These are phyloP conservation scores for Drosophila nikananu DNA, from an alignment of 1,140 invertebrate species.

Conservation along the genomic window DNA sequence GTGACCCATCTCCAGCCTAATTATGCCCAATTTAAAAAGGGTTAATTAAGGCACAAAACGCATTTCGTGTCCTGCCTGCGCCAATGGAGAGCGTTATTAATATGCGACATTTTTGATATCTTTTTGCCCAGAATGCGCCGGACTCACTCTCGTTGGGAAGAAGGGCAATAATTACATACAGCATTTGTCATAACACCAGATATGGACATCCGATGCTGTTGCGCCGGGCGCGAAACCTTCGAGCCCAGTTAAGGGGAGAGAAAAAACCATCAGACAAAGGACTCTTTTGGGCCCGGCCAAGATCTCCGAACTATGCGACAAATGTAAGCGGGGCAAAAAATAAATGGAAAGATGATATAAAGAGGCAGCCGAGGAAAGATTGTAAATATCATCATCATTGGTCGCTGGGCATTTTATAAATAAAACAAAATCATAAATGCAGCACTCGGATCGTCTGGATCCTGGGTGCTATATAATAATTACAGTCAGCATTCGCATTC, in stretches of 20 bases:
- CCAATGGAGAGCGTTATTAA: conserved; percentile 73
- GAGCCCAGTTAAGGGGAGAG: conserved; percentile 20
- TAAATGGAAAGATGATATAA: conserved; percentile 41
- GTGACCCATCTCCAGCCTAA: conserved; percentile 59
- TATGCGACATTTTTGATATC: conserved; percentile 84
- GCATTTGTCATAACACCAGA: conserved; percentile 85
- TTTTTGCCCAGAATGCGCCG: conserved; percentile 66
- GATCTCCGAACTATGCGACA: conserved; percentile 70
- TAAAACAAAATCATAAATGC: conserved; percentile 85
- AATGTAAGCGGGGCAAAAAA: conserved; percentile 62
- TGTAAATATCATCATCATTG: conserved; percentile 79
- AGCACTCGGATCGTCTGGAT: conserved; percentile 22
- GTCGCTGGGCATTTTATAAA: conserved; percentile 76
- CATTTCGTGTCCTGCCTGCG: conserved; percentile 50
- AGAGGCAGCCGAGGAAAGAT: conserved; percentile 50
- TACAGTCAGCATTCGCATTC: conserved; percentile 50
- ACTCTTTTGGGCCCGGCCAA: conserved; percentile 23
- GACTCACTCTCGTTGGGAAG: conserved; percentile 47
- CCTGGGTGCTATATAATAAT: conserved; percentile 75
- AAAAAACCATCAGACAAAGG: conserved; percentile 24
- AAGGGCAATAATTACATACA: conserved; percentile 82
- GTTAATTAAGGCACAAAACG: conserved; percentile 84
- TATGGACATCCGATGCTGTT: conserved; percentile 76
- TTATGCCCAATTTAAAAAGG: conserved; percentile 85
- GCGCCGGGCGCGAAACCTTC: conserved; percentile 57